Base-by-base conservation (phyloP, 1,140 invertebrate species). In the Pristionchus pacificus region DNA sequence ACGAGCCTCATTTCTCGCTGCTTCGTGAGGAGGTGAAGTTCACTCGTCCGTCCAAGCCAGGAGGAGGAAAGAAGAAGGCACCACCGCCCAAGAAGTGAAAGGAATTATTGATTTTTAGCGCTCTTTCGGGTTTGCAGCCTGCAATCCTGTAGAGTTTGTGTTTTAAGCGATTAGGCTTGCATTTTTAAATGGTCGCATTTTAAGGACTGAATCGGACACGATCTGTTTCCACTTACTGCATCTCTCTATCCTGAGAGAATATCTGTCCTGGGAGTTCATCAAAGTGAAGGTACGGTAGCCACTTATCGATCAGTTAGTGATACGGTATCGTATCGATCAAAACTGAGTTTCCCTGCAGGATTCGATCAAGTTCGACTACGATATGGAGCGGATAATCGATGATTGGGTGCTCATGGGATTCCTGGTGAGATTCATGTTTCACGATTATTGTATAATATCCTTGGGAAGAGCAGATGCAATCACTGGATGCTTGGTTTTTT, bases 351-450 rank as follows among this genome's bases (percentile, higher is more conserved):
- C 24, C n/a, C 62, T 79, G 49, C 72, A 85, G 84, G 70, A 78
- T 61, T 87, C 88, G 32, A 79, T 92, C 28, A 83, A 86, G 0
- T 93, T 92, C 85, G 75, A 85, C 2, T 93, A 89, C 84, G 89
- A 93, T 83, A 86, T 95, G 70, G 93, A 95, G 79, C 90, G 90
- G 57, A 31, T 77, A 19, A 69, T 87, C 61, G 96, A 98, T 85
- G 96, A 98, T 86, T 98, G 95, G 95, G 95, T 98, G 0, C 97
- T 98, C 83, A 97, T 99, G 93, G 98, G 95, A 85, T 98, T 99
- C 86, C 98, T 99, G 87, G 71, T 73, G n/a, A 49, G 38, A 49
- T 6, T 49, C 19, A 49, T 49, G n/a, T n/a, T n/a, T n/a, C n/a
- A n/a, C n/a, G n/a, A n/a, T n/a, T n/a, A n/a, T n/a, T n/a, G n/a